phyloP scores from a whole-genome alignment of 2,797 vertebrate genomes.

The Oryzias dopingdopingensis region DNA sequence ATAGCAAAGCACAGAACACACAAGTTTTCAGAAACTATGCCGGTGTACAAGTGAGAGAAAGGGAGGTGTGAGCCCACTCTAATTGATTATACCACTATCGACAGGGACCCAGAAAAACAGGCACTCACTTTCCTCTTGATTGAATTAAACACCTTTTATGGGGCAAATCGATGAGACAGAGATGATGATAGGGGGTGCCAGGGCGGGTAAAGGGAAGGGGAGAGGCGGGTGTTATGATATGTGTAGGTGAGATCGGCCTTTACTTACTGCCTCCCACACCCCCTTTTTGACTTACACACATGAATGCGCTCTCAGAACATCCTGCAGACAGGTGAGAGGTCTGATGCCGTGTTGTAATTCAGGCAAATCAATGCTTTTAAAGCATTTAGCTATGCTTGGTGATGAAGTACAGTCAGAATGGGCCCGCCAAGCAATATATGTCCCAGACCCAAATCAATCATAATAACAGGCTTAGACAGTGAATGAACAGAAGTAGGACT shows the following conservation, averaged over 20 bases:
- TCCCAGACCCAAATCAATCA: constrained; percentile 84
- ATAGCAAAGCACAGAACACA: constrained; percentile 24
- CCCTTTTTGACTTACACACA: constrained; percentile 13
- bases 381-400: constrained; percentile 90
- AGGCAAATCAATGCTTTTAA: constrained; percentile 96
- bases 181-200: constrained; percentile 72
- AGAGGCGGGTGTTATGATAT: constrained; percentile 76
- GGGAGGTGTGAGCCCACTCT: constrained; percentile 71
- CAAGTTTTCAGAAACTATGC: constrained; percentile 44
- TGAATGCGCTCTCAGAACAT: constrained; percentile 2
- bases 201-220: constrained; percentile 42
- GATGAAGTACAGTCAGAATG: constrained; percentile 95
- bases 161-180: constrained; percentile 89
- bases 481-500: constrained; percentile 65
- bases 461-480: constrained; percentile 71
- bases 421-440: constrained; percentile 88
- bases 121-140: constrained; percentile 95
- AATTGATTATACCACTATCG: constrained; percentile 96
- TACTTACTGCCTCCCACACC: constrained; percentile 40
- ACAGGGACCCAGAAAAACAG: constrained; percentile 93
- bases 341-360: constrained; percentile 87
- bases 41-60: constrained; percentile 20
- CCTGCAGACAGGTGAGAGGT: constrained; percentile 63
- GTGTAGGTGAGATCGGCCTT: constrained; percentile 87
- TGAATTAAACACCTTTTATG: constrained; percentile 99